Conservation (phyloP, 2,888 invertebrate genomes). For the Amorpha juglandis region DNA sequence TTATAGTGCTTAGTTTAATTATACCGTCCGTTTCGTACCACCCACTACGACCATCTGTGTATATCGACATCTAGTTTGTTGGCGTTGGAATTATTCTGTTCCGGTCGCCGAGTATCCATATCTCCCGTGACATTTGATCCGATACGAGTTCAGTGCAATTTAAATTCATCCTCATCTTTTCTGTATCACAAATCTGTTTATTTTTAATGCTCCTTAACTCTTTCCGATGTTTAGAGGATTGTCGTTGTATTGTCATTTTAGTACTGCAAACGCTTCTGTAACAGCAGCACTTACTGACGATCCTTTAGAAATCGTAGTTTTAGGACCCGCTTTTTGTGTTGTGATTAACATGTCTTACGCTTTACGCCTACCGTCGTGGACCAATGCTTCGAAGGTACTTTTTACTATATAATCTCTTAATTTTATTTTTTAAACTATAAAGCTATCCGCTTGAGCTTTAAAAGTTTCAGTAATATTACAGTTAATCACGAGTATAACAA, state of each 20-base stretch:
- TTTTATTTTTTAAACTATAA: conserved; percentile 53
- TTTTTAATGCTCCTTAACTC: conserved; percentile 58
- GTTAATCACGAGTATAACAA: conserved; percentile 29
- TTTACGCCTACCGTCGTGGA: conserved; percentile 79
- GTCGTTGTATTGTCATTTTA: conserved; percentile 43
- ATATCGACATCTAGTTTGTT: conserved; percentile 36
- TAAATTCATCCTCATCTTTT: conserved; percentile 10
- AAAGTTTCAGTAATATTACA: conserved; percentile 37
- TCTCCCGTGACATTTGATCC: conserved; percentile 16
- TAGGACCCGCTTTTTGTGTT: conserved; percentile 73
- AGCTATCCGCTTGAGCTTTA: conserved; percentile 70
- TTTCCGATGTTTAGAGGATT: conserved; percentile 57
- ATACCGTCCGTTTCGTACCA: conserved; percentile 59
- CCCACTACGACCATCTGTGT: conserved; percentile 52
- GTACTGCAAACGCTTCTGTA: conserved; percentile 39
- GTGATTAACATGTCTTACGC: conserved; percentile 79
- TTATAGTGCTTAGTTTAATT: conserved; percentile 69
- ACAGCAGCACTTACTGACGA: conserved; percentile 47
- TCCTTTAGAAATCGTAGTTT: conserved; percentile 54
- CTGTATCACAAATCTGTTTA: conserved; percentile 31
- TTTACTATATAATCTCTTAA: conserved; percentile 58
- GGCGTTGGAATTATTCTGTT: background rate
- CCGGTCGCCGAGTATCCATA: background rate
- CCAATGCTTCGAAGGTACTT: conserved; percentile 79
- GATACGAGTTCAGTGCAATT: conserved; percentile 11